Base-by-base conservation (phyloP, 2,797 vertebrate genomes). In the Cossypha heuglini region DNA sequence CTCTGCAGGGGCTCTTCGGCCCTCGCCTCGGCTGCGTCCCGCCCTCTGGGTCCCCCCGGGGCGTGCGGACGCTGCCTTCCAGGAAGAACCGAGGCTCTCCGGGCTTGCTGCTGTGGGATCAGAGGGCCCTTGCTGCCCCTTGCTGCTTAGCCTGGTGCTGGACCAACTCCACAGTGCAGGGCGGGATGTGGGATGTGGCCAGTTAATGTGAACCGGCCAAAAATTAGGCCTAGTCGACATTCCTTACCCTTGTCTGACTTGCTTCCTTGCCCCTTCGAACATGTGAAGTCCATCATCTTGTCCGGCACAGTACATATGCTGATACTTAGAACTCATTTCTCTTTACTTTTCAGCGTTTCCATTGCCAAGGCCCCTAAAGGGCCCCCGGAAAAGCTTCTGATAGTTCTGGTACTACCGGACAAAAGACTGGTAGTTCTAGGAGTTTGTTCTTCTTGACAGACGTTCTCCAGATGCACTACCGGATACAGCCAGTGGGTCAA, bases 271-370 rank as follows among this genome's bases (percentile, higher is more conserved):
- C 12, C 6, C 6, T 8, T 13, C 10, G 6, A 8, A 16, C 28
- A 3, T 1, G 8, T 5, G 4, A 57, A 63, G 29, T 15, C 11
- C 14, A 7, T 42, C 10, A 25, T 37, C 6, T 33, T 46, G 6
- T 5, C 4, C 20, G 16, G 29, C 12, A 8, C 9, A 10, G 49
- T 63, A 15, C 22, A 0, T 13, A 0, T 0, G 6, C 26, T 28
- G 38, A 1, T 57, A 2, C 2, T 55, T 1, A 1, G 35, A 48
- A 37, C 17, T 57, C 17, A 1, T 37, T 31, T 25, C 11, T 15
- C 29, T 51, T 69, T 63, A 45, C 43, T 89, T 43, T 55, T 18
- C 37, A 38, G 13, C 22, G n/a, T 76, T 76, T 83, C 57, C n/a
- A 10, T 51, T 71, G 51, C n/a, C 57, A 63, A 21, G 25, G 15